Percentiles rank a stretch among this genome's conserved stretches.
phyloP scores from a whole-genome alignment of 2,888 invertebrate genomes.

The Abrostola triplasia region DNA sequence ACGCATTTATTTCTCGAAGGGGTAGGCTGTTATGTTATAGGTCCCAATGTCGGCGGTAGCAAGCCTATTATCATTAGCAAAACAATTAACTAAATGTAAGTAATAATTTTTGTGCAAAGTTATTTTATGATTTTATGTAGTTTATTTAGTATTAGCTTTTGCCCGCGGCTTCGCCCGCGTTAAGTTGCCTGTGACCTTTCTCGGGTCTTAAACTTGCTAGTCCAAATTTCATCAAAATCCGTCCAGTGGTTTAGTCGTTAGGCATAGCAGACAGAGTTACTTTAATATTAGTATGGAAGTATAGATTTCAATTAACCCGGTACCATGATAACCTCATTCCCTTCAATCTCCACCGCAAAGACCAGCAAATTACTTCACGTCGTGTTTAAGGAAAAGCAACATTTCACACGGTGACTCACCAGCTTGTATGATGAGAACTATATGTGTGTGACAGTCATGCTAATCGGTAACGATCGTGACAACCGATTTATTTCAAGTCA shows the following conservation, averaged over 20 bases:
- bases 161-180: too few relatives aligned
- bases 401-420: constrained; percentile 74
- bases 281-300: too few relatives aligned
- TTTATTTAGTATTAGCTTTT: not conserved
- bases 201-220: too few relatives aligned
- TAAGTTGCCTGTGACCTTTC: too few relatives aligned
- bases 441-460: constrained; percentile 56
- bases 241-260: too few relatives aligned
- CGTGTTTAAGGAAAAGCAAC: constrained; percentile 66
- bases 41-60: too few relatives aligned
- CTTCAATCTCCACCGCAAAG: constrained; percentile 23
- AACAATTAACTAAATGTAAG: too few relatives aligned
- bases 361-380: constrained; percentile 69
- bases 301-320: constrained; percentile 2
- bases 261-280: too few relatives aligned
- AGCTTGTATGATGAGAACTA: constrained; percentile 34
- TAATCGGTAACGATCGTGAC: constrained; percentile 57
- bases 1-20: too few relatives aligned
- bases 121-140: not conserved
- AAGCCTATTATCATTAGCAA: too few relatives aligned
- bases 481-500: constrained; percentile 48
- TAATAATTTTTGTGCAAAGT: not conserved
- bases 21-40: too few relatives aligned
- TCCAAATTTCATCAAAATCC: too few relatives aligned
- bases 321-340: constrained; percentile 13